Evolutionary conservation across 2,888 invertebrate genomes (phyloP).

Genomic region (Incurvaria masculella): DNA sequence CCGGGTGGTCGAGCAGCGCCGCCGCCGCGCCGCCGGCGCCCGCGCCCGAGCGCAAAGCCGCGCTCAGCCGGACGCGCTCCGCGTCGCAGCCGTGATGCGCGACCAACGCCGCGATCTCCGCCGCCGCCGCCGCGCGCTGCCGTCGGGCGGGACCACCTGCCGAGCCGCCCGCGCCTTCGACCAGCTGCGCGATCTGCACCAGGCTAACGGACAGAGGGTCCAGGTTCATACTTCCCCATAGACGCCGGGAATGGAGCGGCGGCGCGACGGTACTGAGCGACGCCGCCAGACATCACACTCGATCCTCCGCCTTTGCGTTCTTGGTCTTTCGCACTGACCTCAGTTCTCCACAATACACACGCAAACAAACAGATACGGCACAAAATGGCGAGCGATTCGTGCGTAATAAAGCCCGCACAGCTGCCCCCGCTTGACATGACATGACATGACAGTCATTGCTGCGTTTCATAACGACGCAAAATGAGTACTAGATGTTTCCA

Average conservation of each 20-base stretch:
- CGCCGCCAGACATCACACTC: not conserved
- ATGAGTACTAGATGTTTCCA: no score
- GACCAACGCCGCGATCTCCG: constrained; percentile 60
- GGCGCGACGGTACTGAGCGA: not conserved
- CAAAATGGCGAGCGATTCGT: no score
- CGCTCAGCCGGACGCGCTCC: constrained; percentile 56
- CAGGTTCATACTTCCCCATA: constrained; percentile 94
- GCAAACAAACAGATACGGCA: no score
- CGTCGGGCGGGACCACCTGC: constrained; percentile 59
- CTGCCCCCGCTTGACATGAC: no score
- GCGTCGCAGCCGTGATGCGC: constrained; percentile 30
- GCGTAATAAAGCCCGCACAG: no score
- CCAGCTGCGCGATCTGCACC: constrained; percentile 97
- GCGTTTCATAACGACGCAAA: no score
- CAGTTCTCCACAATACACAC: not conserved
- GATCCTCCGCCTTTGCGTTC: not conserved
- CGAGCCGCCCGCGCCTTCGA: constrained; percentile 81
- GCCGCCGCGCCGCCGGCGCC: constrained; percentile 75
- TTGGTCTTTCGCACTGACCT: not conserved
- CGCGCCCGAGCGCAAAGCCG: constrained; percentile 64
- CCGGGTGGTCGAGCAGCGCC: constrained; percentile 78
- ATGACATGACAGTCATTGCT: no score
- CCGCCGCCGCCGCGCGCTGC: constrained; percentile 71
- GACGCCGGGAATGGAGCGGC: not conserved
- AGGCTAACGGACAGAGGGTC: constrained; percentile 98